Conservation (phyloP, 2,797 vertebrate genomes). For the Xiphorhynchus erythropygius region DNA sequence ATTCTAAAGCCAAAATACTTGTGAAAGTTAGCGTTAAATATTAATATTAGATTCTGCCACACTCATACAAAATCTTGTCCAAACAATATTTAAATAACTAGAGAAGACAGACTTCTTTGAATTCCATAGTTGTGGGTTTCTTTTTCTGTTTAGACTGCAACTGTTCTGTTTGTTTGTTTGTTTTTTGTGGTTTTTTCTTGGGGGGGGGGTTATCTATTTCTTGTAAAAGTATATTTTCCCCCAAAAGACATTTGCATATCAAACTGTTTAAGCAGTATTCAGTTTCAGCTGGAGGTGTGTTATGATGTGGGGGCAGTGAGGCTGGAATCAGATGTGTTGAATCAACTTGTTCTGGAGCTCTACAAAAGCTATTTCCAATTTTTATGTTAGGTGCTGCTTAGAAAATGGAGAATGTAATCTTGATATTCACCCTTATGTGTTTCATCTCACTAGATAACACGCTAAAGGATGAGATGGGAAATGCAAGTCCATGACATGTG, state of each 20-base stretch:
- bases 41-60: not conserved
- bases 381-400: not conserved
- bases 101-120: not conserved
- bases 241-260: not conserved
- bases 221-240: not conserved
- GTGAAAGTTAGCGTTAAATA: not conserved
- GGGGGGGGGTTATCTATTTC: not conserved
- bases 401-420: not conserved
- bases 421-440: not conserved
- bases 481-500: fast-evolving
- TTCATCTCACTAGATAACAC: not conserved
- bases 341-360: not conserved
- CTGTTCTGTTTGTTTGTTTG: too few species aligned
- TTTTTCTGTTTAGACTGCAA: not conserved
- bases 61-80: not conserved
- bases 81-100: not conserved
- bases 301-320: not conserved
- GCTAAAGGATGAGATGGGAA: too few species aligned
- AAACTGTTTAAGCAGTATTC: not conserved
- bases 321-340: not conserved
- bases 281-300: not conserved
- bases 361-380: not conserved
- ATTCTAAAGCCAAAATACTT: not conserved
- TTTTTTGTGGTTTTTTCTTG: not conserved
- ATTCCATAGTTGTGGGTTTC: not conserved